phyloP scores from a whole-genome alignment of 2,113 vertebrate genomes.

The Sapajus apella region DNA sequence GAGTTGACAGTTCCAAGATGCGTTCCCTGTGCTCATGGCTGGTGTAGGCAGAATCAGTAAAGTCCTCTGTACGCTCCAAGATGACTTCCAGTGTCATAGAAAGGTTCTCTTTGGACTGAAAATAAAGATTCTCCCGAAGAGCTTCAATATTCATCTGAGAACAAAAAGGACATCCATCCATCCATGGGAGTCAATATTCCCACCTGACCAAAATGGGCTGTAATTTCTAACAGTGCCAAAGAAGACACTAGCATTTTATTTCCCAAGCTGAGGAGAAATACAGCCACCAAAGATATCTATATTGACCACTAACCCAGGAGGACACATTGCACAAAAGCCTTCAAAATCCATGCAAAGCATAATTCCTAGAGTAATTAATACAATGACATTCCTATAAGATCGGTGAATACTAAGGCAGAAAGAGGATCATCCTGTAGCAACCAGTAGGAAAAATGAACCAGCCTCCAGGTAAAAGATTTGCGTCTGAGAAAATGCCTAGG shows the following conservation, averaged over 20 bases:
- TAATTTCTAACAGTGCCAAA: not conserved
- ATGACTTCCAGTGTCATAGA: constrained; percentile 90
- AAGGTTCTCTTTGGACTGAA: constrained; percentile 90
- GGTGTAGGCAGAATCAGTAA: constrained; percentile 98
- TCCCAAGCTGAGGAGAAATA: not conserved
- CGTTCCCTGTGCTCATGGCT: constrained; percentile 96
- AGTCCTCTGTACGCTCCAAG: constrained; percentile 95
- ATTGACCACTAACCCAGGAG: not conserved
- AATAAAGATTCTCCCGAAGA: constrained; percentile 92
- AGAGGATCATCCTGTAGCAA: not conserved
- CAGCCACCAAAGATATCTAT: not conserved
- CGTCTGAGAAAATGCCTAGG: not conserved
- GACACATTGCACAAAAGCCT: not conserved
- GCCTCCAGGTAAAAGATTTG: not conserved
- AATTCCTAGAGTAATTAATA: not conserved
- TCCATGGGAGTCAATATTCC: not conserved
- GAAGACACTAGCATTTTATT: not conserved
- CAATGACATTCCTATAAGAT: not conserved
- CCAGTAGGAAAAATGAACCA: not conserved
- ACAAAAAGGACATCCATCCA: not conserved
- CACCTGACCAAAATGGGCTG: not conserved
- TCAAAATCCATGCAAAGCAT: not conserved
- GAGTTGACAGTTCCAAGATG: constrained; percentile 93
- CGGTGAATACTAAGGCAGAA: not conserved
- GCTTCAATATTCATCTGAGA: constrained; percentile 92